Conservation (phyloP, 2,797 vertebrate species). For the Acipenser ruthenus region DNA sequence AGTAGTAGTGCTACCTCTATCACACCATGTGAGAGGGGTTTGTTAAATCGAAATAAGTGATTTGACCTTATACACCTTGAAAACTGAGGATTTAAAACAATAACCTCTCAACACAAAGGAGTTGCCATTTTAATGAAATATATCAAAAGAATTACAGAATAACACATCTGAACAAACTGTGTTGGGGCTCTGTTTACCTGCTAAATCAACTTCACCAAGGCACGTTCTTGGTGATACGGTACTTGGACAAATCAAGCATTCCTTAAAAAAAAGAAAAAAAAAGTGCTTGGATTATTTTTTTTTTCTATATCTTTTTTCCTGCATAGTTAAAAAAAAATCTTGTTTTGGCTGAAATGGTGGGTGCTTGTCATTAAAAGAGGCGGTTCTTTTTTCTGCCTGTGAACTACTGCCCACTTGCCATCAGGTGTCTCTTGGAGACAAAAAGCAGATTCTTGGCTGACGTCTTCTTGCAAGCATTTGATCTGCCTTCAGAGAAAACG, state of each 20-base stretch:
- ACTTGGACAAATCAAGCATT: conserved; percentile 6
- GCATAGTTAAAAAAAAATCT: neutral
- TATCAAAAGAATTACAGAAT: neutral
- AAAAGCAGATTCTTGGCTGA: conserved; percentile 14
- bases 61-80: neutral
- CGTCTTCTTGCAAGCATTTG: conserved; percentile 11
- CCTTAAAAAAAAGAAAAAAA: conserved; percentile 1
- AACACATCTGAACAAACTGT: conserved; percentile 6
- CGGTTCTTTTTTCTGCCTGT: conserved; percentile 2
- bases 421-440: conserved; percentile 23
- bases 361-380: conserved; percentile 18
- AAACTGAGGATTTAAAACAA: conserved; percentile 7
- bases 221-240: conserved; percentile 13
- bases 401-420: conserved; percentile 18
- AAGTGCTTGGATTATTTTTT: conserved; percentile 16
- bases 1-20: conserved; percentile 14
- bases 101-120: conserved; percentile 17
- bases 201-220: conserved; percentile 12
- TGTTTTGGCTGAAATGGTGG: conserved; percentile 2
- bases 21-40: conserved; percentile 18
- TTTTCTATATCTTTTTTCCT: conserved; percentile 4
- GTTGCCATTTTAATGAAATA: conserved; percentile 5
- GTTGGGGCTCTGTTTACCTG: conserved; percentile 11
- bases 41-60: neutral
- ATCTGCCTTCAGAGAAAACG: conserved; percentile 3